Evolutionary conservation across 2,113 vertebrate genomes (phyloP), one percentile per base, ranked within the genome.

Genomic region (Grallaria varia): DNA sequence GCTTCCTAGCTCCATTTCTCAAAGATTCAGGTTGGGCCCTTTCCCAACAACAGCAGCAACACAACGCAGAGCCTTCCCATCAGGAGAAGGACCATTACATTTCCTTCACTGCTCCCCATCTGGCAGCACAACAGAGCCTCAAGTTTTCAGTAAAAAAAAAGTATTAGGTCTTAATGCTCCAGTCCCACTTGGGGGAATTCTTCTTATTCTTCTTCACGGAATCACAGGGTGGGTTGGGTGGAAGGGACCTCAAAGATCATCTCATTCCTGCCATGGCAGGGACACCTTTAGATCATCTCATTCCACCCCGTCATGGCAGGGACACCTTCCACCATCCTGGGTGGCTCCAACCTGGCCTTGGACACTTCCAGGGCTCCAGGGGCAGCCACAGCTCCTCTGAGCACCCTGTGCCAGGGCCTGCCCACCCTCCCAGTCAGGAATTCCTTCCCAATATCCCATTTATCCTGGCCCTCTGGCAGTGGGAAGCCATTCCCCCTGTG

Each of bases 171-270:
- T 74, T 44, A 58, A 56, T 21, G 33, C 39, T 45, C 27, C 39
- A 58, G 39, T 52, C 27, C n/a, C 22, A 53, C 67, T 68, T 60
- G 13, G 12, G 87, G 50, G 37, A 67, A 71, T 82, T 77, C 66
- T 72, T 86, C n/a, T 80, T 74, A 27, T 10, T 50, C 8, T 50
- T 12, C 35, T 50, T 56, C 50, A 58, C 0, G 24, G 50, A 66
- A 66, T 33, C n/a, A 5, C 40, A 25, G 30, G 21, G 4, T 15
- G 18, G 9, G 1, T 22, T 64, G 50, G 13, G 20, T 5, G 49
- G 8, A 1, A 42, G 6, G 9, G 19, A 16, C 10, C 5, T 14
- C 0, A 27, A 49, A 72, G 4, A 2, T 1, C 55, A 24, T 4
- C 44, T 0, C 27, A 62, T 14, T 31, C 25, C 44, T 25, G 42